Evolutionary conservation across 2,888 invertebrate genomes (phyloP).

Genomic region (Petrophora chlorosata): DNA sequence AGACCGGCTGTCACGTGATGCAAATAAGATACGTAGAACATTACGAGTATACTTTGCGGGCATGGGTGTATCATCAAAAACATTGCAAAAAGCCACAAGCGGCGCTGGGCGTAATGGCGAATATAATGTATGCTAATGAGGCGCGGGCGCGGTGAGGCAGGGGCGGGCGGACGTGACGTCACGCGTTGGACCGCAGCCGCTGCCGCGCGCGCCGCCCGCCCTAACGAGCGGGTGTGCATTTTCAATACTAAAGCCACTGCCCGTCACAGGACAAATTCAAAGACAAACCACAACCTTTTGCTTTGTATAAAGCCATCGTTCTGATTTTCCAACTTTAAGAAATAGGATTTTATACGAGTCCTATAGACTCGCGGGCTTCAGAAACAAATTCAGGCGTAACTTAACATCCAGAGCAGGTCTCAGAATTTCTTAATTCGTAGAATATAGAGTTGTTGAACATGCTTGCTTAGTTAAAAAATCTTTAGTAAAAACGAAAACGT

Average conservation of each 20-base stretch:
- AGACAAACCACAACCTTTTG: constrained; percentile 34
- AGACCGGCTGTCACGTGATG: constrained; percentile 35
- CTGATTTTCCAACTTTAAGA: no score
- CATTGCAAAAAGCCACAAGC: constrained; percentile 69
- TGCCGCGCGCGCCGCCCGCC: constrained; percentile 51
- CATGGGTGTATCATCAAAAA: constrained; percentile 67
- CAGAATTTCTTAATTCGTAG: no score
- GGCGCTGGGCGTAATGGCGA: constrained; percentile 71
- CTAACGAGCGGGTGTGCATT: constrained; percentile 77
- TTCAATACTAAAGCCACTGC: constrained; percentile 64
- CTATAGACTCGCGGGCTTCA: no score
- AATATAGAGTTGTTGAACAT: no score
- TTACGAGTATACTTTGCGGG: constrained; percentile 39
- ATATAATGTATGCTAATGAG: constrained; percentile 83
- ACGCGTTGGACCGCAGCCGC: constrained; percentile 77
- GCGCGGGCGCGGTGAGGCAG: constrained; percentile 42
- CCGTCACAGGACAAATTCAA: constrained; percentile 39
- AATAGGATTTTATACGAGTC: no score
- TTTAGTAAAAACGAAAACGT: no score
- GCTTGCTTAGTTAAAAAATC: no score
- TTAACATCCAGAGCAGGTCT: no score
- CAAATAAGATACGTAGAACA: constrained; percentile 48
- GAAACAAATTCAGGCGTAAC: no score
- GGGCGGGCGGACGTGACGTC: constrained; percentile 75
- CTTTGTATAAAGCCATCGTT: neutral